Evolutionary conservation across 2,888 invertebrate genomes (phyloP), one percentile per base, ranked within the genome.

Genomic region (Empis stercorea): DNA sequence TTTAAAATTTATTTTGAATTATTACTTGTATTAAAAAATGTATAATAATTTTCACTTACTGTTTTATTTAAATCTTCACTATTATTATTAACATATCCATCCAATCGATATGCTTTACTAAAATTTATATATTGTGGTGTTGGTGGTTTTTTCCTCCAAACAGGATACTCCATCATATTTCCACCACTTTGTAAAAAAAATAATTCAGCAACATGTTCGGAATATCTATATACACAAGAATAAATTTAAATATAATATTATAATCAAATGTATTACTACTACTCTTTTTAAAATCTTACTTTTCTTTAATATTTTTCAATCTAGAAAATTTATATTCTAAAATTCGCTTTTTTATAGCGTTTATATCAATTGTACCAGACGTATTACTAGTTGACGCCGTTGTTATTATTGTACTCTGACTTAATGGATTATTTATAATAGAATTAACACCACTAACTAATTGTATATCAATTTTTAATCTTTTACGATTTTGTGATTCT

Each of bases 161-260:
- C 73, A 57, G 79, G 79, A 70, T 84, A 87, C 66, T 94, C 93
- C 79, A 89, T 81, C 75, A 92, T 80, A 71, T 88, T 87, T 53
- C 88, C 87, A 57, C 85, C 85, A 59, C 79, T 80, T 71, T 88
- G 86, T 59, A 93, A 77, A 71, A 86, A 92, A 73, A 83, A 93
- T 60, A 86, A 74, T 73, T 93, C 92, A 58, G 85, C 79, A 58
- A 83, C 77, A 71, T 83, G 80, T 65, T 87, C 87, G 57, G 80
- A 79, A 70, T 83, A 82, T 63, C 79, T 75, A 60, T 45, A 47
- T 39, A 47, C 41, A 40, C 13, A 13, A 39, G 30, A 34, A 36
- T 4, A 13, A 34, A 16, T 10, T 34, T 30, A 11, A 15, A 11
- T 15, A 23, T 5, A n/a, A 20, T 16, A 30, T 10, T 11, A 6